These are phyloP conservation scores for Conomelus anceps DNA, from an alignment of 2,888 invertebrate species.

Conservation along the genomic window DNA sequence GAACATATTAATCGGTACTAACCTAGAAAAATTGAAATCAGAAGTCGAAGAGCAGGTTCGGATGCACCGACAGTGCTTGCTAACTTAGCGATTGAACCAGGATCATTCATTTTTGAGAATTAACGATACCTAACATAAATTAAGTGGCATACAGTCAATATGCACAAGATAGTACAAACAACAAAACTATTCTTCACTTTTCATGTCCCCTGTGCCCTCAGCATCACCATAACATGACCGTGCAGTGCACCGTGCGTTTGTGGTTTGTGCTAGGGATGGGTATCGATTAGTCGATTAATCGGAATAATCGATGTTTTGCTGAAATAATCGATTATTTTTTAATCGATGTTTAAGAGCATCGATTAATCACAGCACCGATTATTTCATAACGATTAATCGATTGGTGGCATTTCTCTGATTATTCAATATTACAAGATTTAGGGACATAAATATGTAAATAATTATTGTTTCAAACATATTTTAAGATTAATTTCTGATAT, in stretches of 20 bases:
- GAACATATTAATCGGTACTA: no score
- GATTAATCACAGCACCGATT: no score
- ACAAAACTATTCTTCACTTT: neutral
- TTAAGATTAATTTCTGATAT: no score
- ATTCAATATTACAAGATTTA: no score
- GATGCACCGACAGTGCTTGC: conserved; percentile 45
- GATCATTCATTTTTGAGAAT: neutral
- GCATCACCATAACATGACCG: neutral
- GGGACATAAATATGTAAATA: no score
- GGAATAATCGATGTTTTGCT: no score
- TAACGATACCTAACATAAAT: neutral
- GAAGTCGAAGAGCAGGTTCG: conserved; percentile 57
- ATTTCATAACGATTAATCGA: no score
- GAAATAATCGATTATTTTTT: no score
- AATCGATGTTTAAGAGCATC: no score
- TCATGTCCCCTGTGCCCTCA: neutral
- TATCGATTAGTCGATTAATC: no score
- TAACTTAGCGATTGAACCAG: neutral
- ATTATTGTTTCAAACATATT: no score
- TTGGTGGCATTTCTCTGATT: no score
- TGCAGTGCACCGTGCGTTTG: neutral
- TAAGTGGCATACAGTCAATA: neutral
- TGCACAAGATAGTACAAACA: neutral
- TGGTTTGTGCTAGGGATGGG: neutral
- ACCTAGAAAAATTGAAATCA: conserved; percentile 45